Evolutionary conservation across 2,888 invertebrate genomes (phyloP).

Genomic region (Callosobruchus maculatus): DNA sequence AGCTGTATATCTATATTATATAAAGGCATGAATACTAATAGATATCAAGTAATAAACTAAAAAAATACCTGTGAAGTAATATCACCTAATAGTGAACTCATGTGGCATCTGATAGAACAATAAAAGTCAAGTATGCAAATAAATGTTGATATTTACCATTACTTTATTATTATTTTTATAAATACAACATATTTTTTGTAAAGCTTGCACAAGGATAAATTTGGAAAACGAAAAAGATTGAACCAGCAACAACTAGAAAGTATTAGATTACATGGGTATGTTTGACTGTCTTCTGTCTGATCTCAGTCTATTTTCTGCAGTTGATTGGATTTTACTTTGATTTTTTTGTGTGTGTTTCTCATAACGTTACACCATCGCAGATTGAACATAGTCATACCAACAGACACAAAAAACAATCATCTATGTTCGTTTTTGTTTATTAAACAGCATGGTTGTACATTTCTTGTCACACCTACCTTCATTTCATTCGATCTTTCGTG

Average conservation of each 20-base stretch:
- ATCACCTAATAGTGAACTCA: no score
- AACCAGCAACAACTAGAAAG: conserved; percentile 73
- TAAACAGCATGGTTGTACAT: background rate
- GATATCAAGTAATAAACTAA: no score
- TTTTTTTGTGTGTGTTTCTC: background rate
- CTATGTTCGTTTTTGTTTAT: background rate
- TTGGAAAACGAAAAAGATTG: conserved; percentile 77
- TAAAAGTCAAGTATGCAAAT: background rate
- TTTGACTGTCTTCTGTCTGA: conserved; percentile 39
- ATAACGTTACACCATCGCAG: background rate
- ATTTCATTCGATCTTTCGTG: background rate
- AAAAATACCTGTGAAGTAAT: no score
- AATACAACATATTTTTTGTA: conserved; percentile 51
- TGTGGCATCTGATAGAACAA: background rate
- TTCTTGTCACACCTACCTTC: background rate
- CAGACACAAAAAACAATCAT: background rate
- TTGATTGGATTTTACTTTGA: background rate
- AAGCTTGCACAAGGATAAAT: conserved; percentile 87
- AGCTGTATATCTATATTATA: no score
- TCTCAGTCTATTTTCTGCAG: background rate
- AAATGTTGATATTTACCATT: conserved; percentile 6
- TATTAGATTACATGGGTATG: conserved; percentile 74
- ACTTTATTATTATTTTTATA: conserved; percentile 9
- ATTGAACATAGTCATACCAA: background rate
- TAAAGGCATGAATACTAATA: no score